Base-by-base conservation (phyloP, 2,113 vertebrate species). In the Amphilophus citrinellus region DNA sequence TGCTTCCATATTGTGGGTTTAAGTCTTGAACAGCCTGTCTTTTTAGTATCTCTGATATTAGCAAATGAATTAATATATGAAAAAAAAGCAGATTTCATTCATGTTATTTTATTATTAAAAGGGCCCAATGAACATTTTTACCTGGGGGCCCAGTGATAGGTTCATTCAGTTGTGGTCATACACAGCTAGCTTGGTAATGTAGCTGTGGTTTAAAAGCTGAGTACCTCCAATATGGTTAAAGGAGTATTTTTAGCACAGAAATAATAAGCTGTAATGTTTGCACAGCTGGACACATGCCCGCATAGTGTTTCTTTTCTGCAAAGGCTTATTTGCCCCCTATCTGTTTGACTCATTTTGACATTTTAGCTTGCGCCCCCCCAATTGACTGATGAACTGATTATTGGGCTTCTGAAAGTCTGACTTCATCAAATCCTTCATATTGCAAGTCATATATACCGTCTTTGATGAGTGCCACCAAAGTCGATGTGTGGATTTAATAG, bases 361-460 rank as follows among this genome's bases (percentile, higher is more conserved):
- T 58, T 9, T 58, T 22, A 22, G 9, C 4, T 57, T 2, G 3
- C 8, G 15, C 15, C 30, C 15, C 60, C 59, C 6, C 8, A 8
- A 35, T 35, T 75, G 71, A 59, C 87, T 90, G 94, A 94, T 95
- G 14, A 50, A 5, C 15, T 50, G 15, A 50, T 95, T 89, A 93
- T 90, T 37, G 82, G 60, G 53, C 83, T 79, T 37, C 77, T 66
- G 79, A 89, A 89, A 93, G 89, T 92, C 92, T 88, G 90, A 93
- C 93, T 93, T 92, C 93, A 95, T 95, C 93, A 93, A 91, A 92
- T 92, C 91, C 88, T 84, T 84, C 90, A 93, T 93, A 85, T 82
- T 44, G 82, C 89, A 81, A 85, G 79, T 91, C 89, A 89, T 91
- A 91, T 91, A 93, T 89, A 90, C 84, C 22, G 82, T 87, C 91